Percentiles rank a stretch among this genome's conserved stretches.
phyloP scores from a whole-genome alignment of 2,797 vertebrate species.

The Aselliscus stoliczkanus region DNA sequence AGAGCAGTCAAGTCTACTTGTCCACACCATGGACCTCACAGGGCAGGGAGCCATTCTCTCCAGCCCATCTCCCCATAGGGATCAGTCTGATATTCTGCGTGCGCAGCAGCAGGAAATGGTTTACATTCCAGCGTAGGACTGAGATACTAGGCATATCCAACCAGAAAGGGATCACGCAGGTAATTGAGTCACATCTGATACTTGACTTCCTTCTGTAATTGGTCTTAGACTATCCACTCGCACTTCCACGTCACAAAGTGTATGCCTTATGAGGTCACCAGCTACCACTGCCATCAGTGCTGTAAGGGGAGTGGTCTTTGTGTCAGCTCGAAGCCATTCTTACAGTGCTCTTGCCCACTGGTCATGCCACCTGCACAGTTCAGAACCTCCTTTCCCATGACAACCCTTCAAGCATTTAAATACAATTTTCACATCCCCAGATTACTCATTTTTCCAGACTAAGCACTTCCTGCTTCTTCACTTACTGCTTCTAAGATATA shows the following conservation, averaged over 20 bases:
- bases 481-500: background rate
- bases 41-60: no score
- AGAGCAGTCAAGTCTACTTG: background rate
- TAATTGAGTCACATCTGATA: background rate
- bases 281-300: background rate
- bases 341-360: background rate
- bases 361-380: background rate
- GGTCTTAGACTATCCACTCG: background rate
- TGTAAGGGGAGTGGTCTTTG: background rate
- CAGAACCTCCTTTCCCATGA: background rate
- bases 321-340: background rate
- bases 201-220: background rate
- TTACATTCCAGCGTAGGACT: background rate
- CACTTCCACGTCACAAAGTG: background rate
- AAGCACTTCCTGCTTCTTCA: background rate
- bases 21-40: background rate
- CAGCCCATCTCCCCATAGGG: fast-evolving
- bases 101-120: background rate
- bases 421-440: fast-evolving
- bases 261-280: background rate
- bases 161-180: background rate
- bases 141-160: background rate
- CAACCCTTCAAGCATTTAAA: background rate
- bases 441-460: background rate
- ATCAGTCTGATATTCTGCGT: background rate